These are phyloP conservation scores for Eulithis prunata DNA, from an alignment of 2,888 invertebrate genomes.

Conservation along the genomic window DNA sequence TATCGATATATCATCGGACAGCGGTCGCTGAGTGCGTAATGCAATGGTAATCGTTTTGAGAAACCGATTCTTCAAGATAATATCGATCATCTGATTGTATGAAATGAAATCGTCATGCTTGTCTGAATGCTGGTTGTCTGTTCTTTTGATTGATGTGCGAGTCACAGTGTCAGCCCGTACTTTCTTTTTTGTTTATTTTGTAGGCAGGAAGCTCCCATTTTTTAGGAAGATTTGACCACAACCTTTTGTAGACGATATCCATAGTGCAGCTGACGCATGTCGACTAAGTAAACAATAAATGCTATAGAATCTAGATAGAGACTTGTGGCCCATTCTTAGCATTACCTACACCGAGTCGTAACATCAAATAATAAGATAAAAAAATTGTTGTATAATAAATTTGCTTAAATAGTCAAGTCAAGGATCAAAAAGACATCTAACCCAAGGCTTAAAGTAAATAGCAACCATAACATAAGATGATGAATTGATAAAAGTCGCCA, in stretches of 20 bases:
- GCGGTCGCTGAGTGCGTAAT: constrained; percentile 43
- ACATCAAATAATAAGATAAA: no score
- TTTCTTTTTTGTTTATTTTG: no score
- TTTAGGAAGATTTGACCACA: no score
- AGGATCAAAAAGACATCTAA: neutral
- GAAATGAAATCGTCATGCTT: constrained; percentile 40
- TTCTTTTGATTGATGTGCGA: constrained; percentile 14
- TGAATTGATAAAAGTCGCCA: constrained; percentile 41
- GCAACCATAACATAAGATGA: constrained; percentile 45
- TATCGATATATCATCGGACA: constrained; percentile 49
- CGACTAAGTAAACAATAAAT: no score
- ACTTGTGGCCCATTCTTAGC: no score
- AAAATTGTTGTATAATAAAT: no score
- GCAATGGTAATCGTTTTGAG: constrained; percentile 45
- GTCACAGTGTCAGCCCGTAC: neutral
- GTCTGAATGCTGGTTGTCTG: constrained; percentile 7
- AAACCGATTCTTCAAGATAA: constrained; percentile 59
- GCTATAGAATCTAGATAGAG: no score
- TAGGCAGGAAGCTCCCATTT: no score
- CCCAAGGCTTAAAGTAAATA: constrained; percentile 9
- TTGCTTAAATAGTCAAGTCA: no score
- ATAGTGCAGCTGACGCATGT: no score
- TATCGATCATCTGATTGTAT: constrained; percentile 41
- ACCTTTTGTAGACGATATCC: no score
- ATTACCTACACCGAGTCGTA: no score